Conservation (phyloP, 2,113 vertebrate species). For the Ginglymostoma cirratum region DNA sequence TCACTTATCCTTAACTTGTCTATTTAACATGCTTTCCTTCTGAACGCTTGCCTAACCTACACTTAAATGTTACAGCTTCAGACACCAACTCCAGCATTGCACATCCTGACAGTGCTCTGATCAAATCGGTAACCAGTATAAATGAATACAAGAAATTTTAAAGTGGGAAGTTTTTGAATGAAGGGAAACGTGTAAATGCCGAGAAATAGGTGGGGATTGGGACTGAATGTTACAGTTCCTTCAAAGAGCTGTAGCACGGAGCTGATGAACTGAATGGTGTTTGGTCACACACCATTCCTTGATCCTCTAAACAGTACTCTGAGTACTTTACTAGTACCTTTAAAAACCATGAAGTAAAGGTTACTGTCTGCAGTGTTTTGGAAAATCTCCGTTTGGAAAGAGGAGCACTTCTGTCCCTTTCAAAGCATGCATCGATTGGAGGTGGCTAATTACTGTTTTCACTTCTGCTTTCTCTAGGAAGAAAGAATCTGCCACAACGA, state of each 20-base stretch:
- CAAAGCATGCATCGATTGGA: not conserved
- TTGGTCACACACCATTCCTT: not conserved
- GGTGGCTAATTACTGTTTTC: not conserved
- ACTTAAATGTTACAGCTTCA: not conserved
- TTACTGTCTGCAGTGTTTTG: not conserved
- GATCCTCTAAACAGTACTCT: not conserved
- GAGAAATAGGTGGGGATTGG: not conserved
- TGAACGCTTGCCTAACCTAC: not conserved
- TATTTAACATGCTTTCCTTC: not conserved
- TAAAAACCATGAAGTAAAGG: not conserved
- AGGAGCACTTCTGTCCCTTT: not conserved
- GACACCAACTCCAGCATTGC: not conserved
- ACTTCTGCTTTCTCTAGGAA: conserved; percentile 65
- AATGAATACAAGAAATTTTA: not conserved
- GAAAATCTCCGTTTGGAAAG: not conserved
- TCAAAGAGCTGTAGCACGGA: not conserved
- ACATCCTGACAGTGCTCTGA: not conserved
- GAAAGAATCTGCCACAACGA: conserved; percentile 88
- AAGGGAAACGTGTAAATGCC: not conserved
- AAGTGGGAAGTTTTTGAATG: not conserved
- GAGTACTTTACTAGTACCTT: not conserved
- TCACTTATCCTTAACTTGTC: not conserved
- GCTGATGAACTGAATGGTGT: not conserved
- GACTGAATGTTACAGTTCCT: not conserved
- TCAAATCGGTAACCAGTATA: not conserved